A percentile compares a stretch with the other conserved stretches of the same genome.
phyloP scores from a whole-genome alignment of 2,113 vertebrate genomes.

The Phalacrocorax aristotelis region DNA sequence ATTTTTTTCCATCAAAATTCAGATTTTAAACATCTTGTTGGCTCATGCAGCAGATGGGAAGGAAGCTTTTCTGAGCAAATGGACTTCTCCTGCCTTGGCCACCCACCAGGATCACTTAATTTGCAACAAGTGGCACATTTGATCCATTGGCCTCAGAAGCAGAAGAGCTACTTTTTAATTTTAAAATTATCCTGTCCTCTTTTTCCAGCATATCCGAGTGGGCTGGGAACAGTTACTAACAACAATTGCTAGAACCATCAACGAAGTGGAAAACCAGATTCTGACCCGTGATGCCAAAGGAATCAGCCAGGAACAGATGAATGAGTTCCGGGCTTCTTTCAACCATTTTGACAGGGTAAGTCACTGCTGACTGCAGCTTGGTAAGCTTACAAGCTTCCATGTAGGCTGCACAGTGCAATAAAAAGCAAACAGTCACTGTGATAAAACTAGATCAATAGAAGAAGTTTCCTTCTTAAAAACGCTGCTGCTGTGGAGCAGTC shows the following conservation, averaged over 20 bases:
- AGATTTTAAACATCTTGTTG: background rate
- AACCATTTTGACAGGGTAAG: slow-evolving; percentile 98
- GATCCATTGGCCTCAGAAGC: background rate
- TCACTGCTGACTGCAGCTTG: background rate
- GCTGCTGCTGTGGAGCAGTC: background rate
- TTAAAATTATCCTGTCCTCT: background rate
- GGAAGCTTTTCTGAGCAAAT: background rate
- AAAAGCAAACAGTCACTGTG: background rate
- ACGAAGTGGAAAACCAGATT: slow-evolving; percentile 98
- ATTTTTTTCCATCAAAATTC: background rate
- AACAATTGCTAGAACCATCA: slow-evolving; percentile 97
- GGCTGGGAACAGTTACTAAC: slow-evolving; percentile 99
- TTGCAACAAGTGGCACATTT: background rate
- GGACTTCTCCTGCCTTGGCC: background rate
- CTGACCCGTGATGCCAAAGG: slow-evolving; percentile 98
- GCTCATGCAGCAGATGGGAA: background rate
- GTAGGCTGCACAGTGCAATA: background rate
- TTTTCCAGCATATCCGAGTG: slow-evolving; percentile 91
- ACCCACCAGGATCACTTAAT: background rate
- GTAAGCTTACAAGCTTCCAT: background rate
- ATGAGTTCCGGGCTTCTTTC: slow-evolving; percentile 97
- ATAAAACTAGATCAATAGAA: background rate
- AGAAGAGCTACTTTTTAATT: background rate
- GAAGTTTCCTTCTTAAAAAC: background rate
- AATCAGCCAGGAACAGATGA: slow-evolving; percentile 99